phyloP scores from a whole-genome alignment of 2,113 vertebrate genomes.

The Crotophaga sulcirostris region DNA sequence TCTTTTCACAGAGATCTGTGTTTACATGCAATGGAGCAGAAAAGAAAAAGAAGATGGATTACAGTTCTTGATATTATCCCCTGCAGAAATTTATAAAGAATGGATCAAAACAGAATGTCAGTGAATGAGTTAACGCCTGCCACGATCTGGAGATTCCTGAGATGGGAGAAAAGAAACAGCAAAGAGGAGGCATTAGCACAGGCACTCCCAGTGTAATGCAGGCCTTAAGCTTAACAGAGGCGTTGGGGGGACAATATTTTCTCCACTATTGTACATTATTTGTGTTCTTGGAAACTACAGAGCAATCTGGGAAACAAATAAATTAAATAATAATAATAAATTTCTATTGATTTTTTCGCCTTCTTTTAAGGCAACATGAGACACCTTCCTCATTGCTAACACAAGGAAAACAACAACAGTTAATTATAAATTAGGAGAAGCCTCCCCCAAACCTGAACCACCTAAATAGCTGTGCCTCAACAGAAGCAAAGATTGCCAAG shows the following conservation, averaged over 20 bases:
- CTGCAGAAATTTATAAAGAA: neutral
- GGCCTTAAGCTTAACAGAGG: neutral
- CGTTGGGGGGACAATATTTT: neutral
- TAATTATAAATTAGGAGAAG: neutral
- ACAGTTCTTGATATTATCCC: neutral
- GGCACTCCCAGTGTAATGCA: neutral
- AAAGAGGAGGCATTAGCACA: neutral
- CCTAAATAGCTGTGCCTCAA: neutral
- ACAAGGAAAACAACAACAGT: neutral
- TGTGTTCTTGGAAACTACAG: neutral
- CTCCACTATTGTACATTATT: neutral
- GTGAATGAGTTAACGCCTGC: neutral
- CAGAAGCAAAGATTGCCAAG: neutral
- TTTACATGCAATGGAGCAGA: neutral
- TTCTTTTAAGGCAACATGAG: neutral
- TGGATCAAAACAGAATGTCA: neutral
- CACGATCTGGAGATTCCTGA: neutral
- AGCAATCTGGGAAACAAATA: slow-evolving; percentile 22
- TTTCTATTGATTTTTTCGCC: neutral
- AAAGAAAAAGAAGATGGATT: neutral
- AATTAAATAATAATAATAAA: neutral
- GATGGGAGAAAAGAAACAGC: neutral
- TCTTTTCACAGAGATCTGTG: neutral
- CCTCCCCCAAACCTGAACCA: neutral
- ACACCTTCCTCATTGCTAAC: neutral